Evolutionary conservation across 2,113 vertebrate genomes (phyloP).

Genomic region (Syngnathus typhle): DNA sequence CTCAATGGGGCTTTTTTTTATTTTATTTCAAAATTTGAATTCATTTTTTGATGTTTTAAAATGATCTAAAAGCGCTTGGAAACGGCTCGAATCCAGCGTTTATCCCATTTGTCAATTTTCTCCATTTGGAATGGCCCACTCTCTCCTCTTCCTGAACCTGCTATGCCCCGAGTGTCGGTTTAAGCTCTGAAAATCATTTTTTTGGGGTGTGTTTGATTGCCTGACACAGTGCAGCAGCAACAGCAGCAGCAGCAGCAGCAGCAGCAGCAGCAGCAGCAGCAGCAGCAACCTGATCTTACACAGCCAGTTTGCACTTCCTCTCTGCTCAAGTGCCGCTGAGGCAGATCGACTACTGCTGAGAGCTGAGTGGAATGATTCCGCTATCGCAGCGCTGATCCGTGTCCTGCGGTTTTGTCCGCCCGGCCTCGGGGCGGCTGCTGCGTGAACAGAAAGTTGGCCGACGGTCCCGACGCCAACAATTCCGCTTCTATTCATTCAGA

Average conservation of each 20-base stretch:
- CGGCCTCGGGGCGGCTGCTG: constrained; percentile 22
- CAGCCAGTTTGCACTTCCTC: constrained; percentile 12
- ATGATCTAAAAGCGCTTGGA: neutral
- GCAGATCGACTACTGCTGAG: constrained; percentile 30
- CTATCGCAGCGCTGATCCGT: constrained; percentile 35
- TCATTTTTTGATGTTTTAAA: neutral
- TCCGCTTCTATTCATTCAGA: constrained; percentile 9
- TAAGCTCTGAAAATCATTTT: neutral
- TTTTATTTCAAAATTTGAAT: too few species aligned
- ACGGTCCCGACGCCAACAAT: neutral
- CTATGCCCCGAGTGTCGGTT: neutral
- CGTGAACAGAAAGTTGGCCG: constrained; percentile 45
- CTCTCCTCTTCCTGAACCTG: neutral
- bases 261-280: constrained; percentile 1
- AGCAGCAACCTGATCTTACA: constrained; percentile 5
- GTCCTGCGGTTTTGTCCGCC: constrained; percentile 34
- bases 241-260: constrained; percentile 2
- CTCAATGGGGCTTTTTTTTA: too few species aligned
- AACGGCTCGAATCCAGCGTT: too few species aligned
- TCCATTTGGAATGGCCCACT: neutral
- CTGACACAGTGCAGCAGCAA: neutral
- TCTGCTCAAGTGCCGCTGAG: constrained; percentile 15
- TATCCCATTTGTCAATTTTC: neutral
- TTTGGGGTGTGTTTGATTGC: neutral
- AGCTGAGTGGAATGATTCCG: constrained; percentile 31